Evolutionary conservation across 2,888 invertebrate species (phyloP).

Genomic region (Serrognathus titanus): DNA sequence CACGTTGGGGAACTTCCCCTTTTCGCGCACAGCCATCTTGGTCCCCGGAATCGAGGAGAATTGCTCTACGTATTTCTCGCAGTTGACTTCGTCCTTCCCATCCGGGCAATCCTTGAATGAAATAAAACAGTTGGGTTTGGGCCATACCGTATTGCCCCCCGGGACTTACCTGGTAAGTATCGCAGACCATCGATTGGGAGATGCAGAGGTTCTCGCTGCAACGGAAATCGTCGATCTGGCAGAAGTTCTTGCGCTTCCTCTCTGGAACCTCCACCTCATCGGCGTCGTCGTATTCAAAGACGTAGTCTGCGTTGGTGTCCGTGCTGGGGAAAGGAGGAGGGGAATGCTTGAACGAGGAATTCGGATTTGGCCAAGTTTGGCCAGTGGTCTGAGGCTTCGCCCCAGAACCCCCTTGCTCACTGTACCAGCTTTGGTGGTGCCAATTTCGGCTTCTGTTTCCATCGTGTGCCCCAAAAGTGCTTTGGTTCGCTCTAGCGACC

Average conservation of each 20-base stretch:
- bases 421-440: not conserved
- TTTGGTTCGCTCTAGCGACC: not conserved
- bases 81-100: conserved; percentile 55
- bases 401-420: no score
- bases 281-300: conserved; percentile 40
- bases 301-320: conserved; percentile 41
- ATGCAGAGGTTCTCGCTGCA: conserved; percentile 54
- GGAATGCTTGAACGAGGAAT: not conserved
- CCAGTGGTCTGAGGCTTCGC: not conserved
- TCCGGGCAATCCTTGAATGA: conserved; percentile 54
- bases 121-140: not conserved
- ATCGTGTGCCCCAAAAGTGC: not conserved
- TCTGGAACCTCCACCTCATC: conserved; percentile 6
- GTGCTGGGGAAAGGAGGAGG: conserved; percentile 28
- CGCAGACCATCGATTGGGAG: conserved; percentile 54
- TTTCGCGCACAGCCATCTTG: conserved; percentile 52
- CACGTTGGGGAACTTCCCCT: conserved; percentile 56
- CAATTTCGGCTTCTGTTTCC: not conserved
- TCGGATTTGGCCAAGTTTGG: not conserved
- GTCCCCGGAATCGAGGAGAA: conserved; percentile 48
- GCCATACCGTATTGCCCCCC: not conserved
- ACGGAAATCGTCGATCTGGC: conserved; percentile 45
- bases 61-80: conserved; percentile 48
- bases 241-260: conserved; percentile 22
- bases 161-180: conserved; percentile 51